These are phyloP conservation scores for Drosophila neonasuta DNA, from an alignment of 2,888 invertebrate species.

Conservation along the genomic window DNA sequence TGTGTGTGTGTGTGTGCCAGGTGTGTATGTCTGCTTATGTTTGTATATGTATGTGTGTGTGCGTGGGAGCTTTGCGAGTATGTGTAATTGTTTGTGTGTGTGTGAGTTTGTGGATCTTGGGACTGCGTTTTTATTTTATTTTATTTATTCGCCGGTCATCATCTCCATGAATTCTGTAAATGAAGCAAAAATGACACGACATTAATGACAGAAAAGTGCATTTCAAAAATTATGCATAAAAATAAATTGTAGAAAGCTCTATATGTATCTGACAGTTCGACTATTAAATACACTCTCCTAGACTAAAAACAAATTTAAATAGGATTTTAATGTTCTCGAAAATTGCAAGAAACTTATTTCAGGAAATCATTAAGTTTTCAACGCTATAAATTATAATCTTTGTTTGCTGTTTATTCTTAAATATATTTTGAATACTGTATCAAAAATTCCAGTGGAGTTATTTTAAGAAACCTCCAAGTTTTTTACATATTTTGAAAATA, in stretches of 20 bases:
- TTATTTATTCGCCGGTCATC: conserved; percentile 94
- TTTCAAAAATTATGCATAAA: conserved; percentile 30
- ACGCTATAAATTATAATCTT: too few species aligned
- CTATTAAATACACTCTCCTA: not conserved
- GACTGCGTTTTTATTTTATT: conserved; percentile 45
- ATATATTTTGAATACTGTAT: too few species aligned
- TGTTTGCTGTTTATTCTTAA: too few species aligned
- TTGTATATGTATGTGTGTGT: conserved; percentile 5
- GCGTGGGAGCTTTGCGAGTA: conserved; percentile 3
- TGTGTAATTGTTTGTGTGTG: conserved; percentile 21
- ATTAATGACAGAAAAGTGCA: conserved; percentile 53
- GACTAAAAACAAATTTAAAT: not conserved
- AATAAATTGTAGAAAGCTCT: not conserved
- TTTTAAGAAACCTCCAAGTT: too few species aligned
- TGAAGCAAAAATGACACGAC: conserved; percentile 80
- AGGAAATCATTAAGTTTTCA: too few species aligned
- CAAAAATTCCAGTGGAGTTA: too few species aligned
- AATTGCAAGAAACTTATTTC: too few species aligned
- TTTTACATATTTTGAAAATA: too few species aligned
- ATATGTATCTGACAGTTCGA: not conserved
- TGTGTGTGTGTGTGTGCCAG: conserved; percentile 34
- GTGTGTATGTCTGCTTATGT: conserved; percentile 24
- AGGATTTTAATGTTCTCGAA: too few species aligned
- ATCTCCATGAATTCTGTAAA: conserved; percentile 97
- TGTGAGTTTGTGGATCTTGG: conserved; percentile 42